phyloP scores from a whole-genome alignment of 2,797 vertebrate genomes.

The Gastrophryne carolinensis region DNA sequence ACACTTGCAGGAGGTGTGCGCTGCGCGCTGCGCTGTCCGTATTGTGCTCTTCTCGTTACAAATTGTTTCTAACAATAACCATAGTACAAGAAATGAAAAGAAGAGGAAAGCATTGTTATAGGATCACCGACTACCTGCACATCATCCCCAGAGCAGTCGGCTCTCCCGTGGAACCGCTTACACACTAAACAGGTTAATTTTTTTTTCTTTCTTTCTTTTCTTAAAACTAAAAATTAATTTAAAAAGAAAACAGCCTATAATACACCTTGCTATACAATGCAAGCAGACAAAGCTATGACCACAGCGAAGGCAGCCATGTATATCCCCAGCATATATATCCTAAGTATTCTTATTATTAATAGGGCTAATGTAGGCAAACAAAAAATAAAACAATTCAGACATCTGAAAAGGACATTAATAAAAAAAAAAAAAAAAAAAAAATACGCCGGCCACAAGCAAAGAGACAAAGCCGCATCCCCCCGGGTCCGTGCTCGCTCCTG shows the following conservation, averaged over 20 bases:
- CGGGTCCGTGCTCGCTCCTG: too few species aligned
- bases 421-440: too few species aligned
- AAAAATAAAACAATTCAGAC: too few species aligned
- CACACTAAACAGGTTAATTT: background rate
- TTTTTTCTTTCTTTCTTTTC: too few species aligned
- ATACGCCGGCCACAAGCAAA: too few species aligned
- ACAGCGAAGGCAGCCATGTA: background rate
- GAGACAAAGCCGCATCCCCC: too few species aligned
- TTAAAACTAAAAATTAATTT: background rate
- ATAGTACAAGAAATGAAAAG: background rate
- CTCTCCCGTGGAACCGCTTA: too few species aligned
- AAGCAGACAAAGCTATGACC: background rate
- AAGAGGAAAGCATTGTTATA: background rate
- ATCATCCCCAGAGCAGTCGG: background rate
- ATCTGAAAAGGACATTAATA: too few species aligned
- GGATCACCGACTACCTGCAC: background rate
- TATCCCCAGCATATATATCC: too few species aligned
- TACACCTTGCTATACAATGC: background rate
- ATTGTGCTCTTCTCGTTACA: conserved; percentile 2
- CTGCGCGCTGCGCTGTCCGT: background rate
- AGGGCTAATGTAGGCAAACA: too few species aligned
- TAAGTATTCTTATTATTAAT: too few species aligned
- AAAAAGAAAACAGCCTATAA: background rate
- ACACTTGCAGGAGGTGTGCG: too few species aligned
- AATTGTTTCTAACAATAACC: background rate